Percentiles rank a stretch among this genome's conserved stretches.
phyloP scores from a whole-genome alignment of 2,797 vertebrate genomes.

The Rallus crepitans region DNA sequence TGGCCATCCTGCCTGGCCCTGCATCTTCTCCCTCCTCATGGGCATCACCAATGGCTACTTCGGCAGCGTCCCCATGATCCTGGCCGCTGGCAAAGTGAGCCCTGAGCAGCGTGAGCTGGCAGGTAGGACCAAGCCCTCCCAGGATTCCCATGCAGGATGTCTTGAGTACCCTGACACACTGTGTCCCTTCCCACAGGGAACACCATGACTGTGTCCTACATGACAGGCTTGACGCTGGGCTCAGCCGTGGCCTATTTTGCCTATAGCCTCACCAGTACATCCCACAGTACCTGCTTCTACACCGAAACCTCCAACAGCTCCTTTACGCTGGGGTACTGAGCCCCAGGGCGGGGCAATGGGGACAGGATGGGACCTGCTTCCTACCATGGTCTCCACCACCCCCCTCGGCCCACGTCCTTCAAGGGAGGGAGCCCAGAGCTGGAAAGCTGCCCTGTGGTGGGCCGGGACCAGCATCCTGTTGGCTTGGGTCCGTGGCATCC shows the following conservation, averaged over 20 bases:
- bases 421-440: not conserved
- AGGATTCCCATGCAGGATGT: accelerated
- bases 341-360: accelerated
- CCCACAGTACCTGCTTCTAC: slow-evolving; percentile 78
- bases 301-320: slow-evolving; percentile 77
- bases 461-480: not conserved
- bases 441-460: not conserved
- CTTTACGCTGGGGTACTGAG: slow-evolving; percentile 77
- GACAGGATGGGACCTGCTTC: not conserved
- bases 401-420: not conserved
- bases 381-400: not conserved
- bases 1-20: slow-evolving; percentile 95
- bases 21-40: slow-evolving; percentile 96
- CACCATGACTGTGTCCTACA: slow-evolving; percentile 99
- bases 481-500: not conserved
- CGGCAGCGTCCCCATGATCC: slow-evolving; percentile 97
- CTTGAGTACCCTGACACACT: not conserved
- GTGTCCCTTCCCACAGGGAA: slow-evolving; percentile 82
- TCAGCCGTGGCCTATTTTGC: slow-evolving; percentile 93
- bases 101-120: slow-evolving; percentile 94
- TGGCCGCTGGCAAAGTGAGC: slow-evolving; percentile 92
- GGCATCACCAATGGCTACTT: slow-evolving; percentile 97
- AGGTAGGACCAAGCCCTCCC: slow-evolving; percentile 77
- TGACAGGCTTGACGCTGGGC: slow-evolving; percentile 94
- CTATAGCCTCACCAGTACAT: slow-evolving; percentile 88